Conservation (phyloP, 2,797 vertebrate species). For the Gallinago solitaria region DNA sequence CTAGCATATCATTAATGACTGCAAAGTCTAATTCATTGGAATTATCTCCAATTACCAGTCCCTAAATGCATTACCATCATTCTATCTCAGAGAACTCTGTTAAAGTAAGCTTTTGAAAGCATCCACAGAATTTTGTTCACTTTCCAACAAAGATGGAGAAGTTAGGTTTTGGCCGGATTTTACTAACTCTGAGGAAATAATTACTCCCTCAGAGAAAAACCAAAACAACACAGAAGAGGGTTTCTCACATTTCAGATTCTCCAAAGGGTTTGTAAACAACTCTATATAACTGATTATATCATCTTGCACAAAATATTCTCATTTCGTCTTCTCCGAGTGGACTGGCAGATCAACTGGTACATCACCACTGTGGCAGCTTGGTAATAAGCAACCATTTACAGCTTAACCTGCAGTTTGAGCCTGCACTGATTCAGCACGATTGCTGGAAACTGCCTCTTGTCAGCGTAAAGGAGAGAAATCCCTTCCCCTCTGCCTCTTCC, state of each 20-base stretch:
- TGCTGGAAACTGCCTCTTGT: background rate
- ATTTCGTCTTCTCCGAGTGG: background rate
- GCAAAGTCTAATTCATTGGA: slow-evolving; percentile 20
- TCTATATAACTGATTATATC: background rate
- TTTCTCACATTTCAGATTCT: slow-evolving; percentile 12
- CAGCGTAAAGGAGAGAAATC: background rate
- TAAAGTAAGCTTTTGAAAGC: slow-evolving; percentile 18
- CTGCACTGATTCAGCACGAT: background rate
- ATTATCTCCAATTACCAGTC: slow-evolving; percentile 52
- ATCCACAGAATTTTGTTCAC: background rate
- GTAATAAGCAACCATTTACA: background rate
- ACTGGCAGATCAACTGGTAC: background rate
- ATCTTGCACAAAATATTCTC: background rate
- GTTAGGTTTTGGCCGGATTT: background rate
- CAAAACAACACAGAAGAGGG: background rate
- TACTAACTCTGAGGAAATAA: background rate
- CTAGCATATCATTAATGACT: background rate
- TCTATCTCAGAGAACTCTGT: slow-evolving; percentile 2
- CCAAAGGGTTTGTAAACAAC: background rate
- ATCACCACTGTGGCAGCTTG: background rate
- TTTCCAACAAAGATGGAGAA: background rate
- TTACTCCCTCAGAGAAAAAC: background rate
- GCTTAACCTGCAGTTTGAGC: background rate
- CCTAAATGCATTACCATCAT: background rate
- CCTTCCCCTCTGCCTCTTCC: background rate